These are phyloP conservation scores for Rafetus swinhoei DNA, from an alignment of 2,113 vertebrate genomes.

Conservation along the genomic window DNA sequence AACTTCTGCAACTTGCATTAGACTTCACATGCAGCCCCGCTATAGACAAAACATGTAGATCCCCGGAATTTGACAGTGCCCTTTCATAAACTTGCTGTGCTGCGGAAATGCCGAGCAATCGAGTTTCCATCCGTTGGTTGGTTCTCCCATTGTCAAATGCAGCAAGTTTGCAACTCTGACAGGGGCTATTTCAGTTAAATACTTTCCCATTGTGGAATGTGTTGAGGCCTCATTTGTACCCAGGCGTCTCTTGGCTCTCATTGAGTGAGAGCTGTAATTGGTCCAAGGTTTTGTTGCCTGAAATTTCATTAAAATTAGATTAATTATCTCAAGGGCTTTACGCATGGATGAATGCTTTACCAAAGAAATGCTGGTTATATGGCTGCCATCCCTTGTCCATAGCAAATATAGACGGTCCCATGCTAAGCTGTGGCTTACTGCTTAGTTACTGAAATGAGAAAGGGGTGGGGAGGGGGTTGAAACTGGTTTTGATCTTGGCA, in stretches of 20 bases:
- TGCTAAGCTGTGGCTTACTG: not conserved
- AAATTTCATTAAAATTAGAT: slow-evolving; percentile 45
- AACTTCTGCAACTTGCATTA: fast-evolving
- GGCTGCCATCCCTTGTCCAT: fast-evolving
- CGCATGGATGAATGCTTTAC: not conserved
- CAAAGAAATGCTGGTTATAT: not conserved
- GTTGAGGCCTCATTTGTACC: fast-evolving
- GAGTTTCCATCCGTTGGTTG: fast-evolving
- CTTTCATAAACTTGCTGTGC: fast-evolving
- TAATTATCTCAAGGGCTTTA: slow-evolving; percentile 16
- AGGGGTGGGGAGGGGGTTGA: fast-evolving
- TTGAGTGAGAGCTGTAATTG: not conserved
- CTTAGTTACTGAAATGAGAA: not conserved
- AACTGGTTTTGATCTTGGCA: not conserved
- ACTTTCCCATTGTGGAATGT: not conserved
- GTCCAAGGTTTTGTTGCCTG: fast-evolving
- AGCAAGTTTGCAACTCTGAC: not conserved
- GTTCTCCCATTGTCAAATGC: not conserved
- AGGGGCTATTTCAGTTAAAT: not conserved
- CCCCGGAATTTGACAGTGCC: fast-evolving
- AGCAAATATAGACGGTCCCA: not conserved
- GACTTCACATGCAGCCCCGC: not conserved
- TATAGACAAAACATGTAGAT: no score
- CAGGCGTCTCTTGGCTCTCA: not conserved
- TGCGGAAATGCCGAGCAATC: not conserved